phyloP scores from a whole-genome alignment of 2,888 invertebrate species.

The Pomacea canaliculata region DNA sequence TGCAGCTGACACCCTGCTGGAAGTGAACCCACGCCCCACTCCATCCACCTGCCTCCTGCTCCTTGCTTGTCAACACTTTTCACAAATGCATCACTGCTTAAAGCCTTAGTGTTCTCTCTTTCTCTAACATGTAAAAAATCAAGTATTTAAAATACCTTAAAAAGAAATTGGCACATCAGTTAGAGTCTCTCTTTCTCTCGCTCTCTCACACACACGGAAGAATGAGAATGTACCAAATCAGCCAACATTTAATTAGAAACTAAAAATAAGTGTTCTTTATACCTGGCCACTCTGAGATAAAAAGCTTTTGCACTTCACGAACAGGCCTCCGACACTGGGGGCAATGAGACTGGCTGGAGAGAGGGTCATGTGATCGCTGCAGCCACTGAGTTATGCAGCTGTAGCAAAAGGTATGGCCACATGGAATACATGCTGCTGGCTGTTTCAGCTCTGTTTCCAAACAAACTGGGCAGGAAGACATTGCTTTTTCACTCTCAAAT shows the following conservation, averaged over 20 bases:
- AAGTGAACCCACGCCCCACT: no score
- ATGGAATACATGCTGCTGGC: constrained; percentile 30
- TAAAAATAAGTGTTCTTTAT: not conserved
- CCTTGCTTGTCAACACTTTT: no score
- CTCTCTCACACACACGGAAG: no score
- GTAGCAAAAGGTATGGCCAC: constrained; percentile 31
- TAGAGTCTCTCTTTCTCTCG: no score
- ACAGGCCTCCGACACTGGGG: constrained; percentile 27
- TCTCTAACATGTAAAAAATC: no score
- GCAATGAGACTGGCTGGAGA: constrained; percentile 11
- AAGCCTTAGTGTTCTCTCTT: no score
- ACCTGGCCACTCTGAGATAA: constrained; percentile 21
- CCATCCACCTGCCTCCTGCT: no score
- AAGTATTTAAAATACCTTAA: no score
- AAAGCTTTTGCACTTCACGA: constrained; percentile 21
- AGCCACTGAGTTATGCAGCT: constrained; percentile 30
- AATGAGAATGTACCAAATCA: no score
- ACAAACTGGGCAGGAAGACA: constrained; percentile 30
- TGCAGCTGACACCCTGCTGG: no score
- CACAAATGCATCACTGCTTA: no score
- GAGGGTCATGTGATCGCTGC: not conserved
- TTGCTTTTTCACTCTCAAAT: not conserved
- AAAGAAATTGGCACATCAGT: no score
- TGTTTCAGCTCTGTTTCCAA: constrained; percentile 23
- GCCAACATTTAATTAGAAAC: not conserved